These are phyloP conservation scores for Autographa gamma DNA, from an alignment of 2,888 invertebrate genomes.

Conservation along the genomic window DNA sequence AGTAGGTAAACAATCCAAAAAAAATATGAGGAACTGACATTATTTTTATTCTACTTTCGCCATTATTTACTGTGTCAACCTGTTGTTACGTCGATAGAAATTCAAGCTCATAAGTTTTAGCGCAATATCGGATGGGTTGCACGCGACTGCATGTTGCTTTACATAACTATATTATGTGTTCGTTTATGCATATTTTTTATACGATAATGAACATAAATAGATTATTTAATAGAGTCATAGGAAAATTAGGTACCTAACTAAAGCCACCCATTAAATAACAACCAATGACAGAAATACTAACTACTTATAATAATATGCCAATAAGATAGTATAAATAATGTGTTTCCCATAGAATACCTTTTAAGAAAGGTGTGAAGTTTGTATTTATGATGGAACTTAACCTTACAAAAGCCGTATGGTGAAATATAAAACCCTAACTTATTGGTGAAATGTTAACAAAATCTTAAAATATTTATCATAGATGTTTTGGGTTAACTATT, in stretches of 20 bases:
- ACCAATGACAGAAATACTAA: too few relatives aligned
- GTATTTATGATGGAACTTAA: neutral
- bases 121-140: conserved; percentile 27
- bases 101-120: conserved; percentile 29
- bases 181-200: conserved; percentile 23
- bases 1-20: conserved; percentile 11
- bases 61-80: conserved; percentile 7
- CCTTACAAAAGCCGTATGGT: neutral
- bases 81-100: conserved; percentile 18
- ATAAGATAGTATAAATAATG: neutral
- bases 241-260: too few relatives aligned
- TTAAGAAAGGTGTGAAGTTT: neutral
- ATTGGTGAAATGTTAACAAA: neutral
- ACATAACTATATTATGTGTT: conserved; percentile 31
- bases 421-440: conserved; percentile 8
- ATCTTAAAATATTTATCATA: neutral
- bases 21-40: conserved; percentile 14
- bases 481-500: neutral
- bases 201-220: neutral
- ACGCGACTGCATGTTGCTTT: conserved; percentile 42
- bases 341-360: neutral
- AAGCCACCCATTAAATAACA: too few relatives aligned
- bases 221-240: too few relatives aligned
- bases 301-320: too few relatives aligned
- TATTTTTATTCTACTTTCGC: conserved; percentile 14